A percentile compares a stretch with the other conserved stretches of the same genome.
These are phyloP conservation scores for Budorcas taxicolor DNA, from an alignment of 2,113 vertebrate genomes.

Conservation along the genomic window DNA sequence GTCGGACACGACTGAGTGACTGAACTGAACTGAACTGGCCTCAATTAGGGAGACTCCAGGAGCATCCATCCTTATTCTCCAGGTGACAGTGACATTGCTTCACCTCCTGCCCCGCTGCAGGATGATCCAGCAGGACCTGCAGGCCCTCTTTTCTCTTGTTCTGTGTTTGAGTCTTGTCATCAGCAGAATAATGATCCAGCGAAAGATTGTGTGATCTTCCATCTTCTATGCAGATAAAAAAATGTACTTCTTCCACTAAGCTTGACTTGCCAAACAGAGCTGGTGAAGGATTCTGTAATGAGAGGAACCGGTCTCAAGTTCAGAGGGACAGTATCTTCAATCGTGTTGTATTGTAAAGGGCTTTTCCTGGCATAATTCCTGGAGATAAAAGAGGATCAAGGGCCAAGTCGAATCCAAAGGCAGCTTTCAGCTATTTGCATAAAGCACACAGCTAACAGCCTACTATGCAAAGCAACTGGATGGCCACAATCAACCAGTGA, in stretches of 20 bases:
- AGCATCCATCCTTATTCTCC: accelerated
- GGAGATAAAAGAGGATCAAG: neutral
- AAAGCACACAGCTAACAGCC: neutral
- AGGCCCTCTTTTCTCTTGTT: neutral
- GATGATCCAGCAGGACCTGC: neutral
- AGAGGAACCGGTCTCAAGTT: neutral
- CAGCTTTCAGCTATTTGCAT: neutral
- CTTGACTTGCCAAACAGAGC: neutral
- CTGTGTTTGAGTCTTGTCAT: neutral
- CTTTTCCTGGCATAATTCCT: neutral
- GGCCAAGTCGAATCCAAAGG: neutral
- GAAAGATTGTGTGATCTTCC: neutral
- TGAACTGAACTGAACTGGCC: neutral
- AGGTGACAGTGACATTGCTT: accelerated
- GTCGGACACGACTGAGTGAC: accelerated
- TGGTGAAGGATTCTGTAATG: neutral
- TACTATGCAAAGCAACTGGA: neutral
- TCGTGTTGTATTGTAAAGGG: neutral
- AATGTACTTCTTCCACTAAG: neutral
- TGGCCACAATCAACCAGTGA: neutral
- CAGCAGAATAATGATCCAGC: neutral
- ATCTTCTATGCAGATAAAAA: neutral
- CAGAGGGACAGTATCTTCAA: neutral
- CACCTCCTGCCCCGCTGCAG: accelerated
- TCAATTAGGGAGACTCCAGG: accelerated